A percentile compares a stretch with the other conserved stretches of the same genome.
Evolutionary conservation across 2,113 vertebrate species (phyloP).

Genomic region (Campylorhamphus procurvoides): DNA sequence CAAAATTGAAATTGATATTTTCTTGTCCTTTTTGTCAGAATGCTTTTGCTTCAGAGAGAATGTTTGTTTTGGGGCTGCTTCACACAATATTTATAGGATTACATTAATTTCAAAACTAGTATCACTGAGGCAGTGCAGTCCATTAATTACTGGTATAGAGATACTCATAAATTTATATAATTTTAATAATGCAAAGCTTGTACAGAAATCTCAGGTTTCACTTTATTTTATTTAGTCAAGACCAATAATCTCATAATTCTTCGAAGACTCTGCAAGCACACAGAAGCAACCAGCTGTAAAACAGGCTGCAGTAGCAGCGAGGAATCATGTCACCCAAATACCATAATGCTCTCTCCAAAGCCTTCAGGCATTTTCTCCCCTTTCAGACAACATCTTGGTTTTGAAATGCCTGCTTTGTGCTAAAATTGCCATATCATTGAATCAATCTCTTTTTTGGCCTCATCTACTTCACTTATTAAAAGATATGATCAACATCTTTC

Average conservation of each 20-base stretch:
- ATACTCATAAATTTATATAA: background rate
- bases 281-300: slow-evolving; percentile 21
- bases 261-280: background rate
- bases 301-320: background rate
- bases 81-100: background rate
- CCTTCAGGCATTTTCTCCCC: background rate
- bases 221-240: background rate
- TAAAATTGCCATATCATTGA: slow-evolving; percentile 3
- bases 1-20: background rate
- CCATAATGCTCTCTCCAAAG: background rate
- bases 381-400: background rate
- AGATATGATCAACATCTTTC: slow-evolving; percentile 29
- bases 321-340: background rate
- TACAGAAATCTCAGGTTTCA: background rate
- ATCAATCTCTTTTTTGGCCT: background rate
- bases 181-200: background rate
- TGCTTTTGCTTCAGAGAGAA: background rate
- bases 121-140: background rate
- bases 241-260: background rate
- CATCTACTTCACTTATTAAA: slow-evolving; percentile 40
- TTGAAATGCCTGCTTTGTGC: slow-evolving; percentile 45
- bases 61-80: background rate
- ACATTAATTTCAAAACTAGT: background rate
- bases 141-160: background rate
- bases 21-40: background rate